Evolutionary conservation across 2,113 vertebrate genomes (phyloP).

Genomic region (Delphinus delphis): DNA sequence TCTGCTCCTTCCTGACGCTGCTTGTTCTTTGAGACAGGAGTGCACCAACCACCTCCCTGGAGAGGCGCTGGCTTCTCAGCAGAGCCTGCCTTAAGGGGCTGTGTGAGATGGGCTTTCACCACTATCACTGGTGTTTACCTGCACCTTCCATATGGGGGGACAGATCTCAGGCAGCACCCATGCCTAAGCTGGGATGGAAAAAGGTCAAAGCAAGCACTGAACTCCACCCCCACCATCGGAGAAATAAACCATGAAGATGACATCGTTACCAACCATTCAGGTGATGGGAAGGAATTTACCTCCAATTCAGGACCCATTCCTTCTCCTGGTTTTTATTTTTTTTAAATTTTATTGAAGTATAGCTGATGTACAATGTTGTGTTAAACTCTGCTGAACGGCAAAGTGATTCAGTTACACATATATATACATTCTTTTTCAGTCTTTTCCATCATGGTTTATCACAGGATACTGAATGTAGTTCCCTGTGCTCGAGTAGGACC

Average conservation of each 20-base stretch:
- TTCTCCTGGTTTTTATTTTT: not conserved
- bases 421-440: not conserved
- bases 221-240: not conserved
- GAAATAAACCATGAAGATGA: not conserved
- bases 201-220: not conserved
- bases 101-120: not conserved
- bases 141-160: not conserved
- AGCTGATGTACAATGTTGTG: not conserved
- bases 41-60: not conserved
- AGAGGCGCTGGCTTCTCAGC: not conserved
- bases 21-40: not conserved
- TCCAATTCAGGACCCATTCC: not conserved
- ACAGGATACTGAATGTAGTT: not conserved
- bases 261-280: not conserved
- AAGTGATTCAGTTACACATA: not conserved
- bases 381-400: not conserved
- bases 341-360: not conserved
- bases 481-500: not conserved
- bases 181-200: not conserved
- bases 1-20: not conserved
- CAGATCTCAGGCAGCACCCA: not conserved
- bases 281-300: not conserved
- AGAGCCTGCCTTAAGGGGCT: not conserved
- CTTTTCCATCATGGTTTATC: not conserved
- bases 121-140: not conserved